Percentiles rank a stretch among this genome's conserved stretches.
Conservation (phyloP, 1,140 invertebrate genomes). For the Habropoda laboriosa region DNA sequence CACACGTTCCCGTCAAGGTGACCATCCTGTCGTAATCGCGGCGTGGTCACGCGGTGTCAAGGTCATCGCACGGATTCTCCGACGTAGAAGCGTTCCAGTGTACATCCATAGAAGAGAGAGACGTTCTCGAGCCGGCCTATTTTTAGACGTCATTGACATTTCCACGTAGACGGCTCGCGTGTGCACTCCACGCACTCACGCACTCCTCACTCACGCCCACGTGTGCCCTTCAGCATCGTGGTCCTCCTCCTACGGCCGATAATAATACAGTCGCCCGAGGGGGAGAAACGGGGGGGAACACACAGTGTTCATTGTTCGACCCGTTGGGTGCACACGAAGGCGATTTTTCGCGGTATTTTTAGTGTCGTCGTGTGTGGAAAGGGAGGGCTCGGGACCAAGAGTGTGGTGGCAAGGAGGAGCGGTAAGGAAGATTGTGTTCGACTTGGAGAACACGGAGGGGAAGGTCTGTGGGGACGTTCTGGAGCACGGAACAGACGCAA, state of each 20-base stretch:
- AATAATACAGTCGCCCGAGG: slow-evolving; percentile 61
- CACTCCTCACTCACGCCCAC: slow-evolving; percentile 54
- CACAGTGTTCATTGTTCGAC: slow-evolving; percentile 56
- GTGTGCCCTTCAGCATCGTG: slow-evolving; percentile 64
- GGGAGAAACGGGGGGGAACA: slow-evolving; percentile 55
- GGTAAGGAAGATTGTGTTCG: neutral
- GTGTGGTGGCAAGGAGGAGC: neutral
- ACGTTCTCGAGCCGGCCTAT: slow-evolving; percentile 48
- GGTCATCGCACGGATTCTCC: neutral
- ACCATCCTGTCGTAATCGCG: neutral
- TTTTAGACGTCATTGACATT: slow-evolving; percentile 73
- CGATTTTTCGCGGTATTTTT: slow-evolving; percentile 61
- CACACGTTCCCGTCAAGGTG: slow-evolving; percentile 18
- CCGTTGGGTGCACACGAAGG: slow-evolving; percentile 19
- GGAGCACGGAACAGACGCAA: neutral
- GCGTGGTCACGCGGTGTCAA: neutral
- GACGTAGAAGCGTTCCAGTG: neutral
- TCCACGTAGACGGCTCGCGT: slow-evolving; percentile 60
- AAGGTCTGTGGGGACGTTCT: too few species aligned
- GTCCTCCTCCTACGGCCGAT: slow-evolving; percentile 57
- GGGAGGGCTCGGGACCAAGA: neutral
- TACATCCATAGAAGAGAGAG: slow-evolving; percentile 41
- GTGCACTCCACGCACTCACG: slow-evolving; percentile 27
- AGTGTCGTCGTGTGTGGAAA: slow-evolving; percentile 7
- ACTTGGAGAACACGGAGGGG: neutral